A percentile compares a stretch with the other conserved stretches of the same genome.
These are phyloP conservation scores for Phycodurus eques DNA, from an alignment of 2,113 vertebrate genomes.

Conservation along the genomic window DNA sequence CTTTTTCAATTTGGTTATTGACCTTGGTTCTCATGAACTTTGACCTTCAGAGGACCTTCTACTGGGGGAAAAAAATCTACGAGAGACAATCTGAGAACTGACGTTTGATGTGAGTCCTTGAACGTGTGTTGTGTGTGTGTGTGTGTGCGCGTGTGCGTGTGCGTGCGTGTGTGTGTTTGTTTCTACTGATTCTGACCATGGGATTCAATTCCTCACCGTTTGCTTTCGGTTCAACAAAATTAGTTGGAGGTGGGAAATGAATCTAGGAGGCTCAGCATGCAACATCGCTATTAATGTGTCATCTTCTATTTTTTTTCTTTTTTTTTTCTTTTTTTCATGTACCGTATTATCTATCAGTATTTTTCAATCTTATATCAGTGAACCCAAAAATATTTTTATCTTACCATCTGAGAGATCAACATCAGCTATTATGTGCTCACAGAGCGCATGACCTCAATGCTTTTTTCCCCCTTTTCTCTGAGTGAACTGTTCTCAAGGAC, in stretches of 20 bases:
- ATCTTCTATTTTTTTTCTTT: background rate
- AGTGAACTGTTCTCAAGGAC: background rate
- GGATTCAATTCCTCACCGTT: background rate
- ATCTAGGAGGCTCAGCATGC: slow-evolving; percentile 10
- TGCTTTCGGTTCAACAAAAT: background rate
- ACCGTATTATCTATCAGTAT: background rate
- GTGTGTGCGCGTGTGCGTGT: no score
- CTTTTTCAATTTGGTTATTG: background rate
- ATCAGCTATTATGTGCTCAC: background rate
- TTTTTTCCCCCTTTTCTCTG: background rate
- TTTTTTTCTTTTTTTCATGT: background rate
- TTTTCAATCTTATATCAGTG: background rate
- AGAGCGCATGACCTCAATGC: background rate
- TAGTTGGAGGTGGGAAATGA: slow-evolving; percentile 15
- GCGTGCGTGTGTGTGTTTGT: no score
- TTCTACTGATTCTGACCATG: no score
- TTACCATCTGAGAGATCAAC: background rate
- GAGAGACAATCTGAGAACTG: no score
- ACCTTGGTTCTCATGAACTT: no score
- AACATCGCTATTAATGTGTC: background rate
- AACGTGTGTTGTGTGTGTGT: no score
- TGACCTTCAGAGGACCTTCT: no score
- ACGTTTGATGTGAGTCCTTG: no score
- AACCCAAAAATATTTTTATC: background rate
- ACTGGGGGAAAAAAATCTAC: no score